Percentiles rank a stretch among this genome's conserved stretches.
These are phyloP conservation scores for Ciconia nigra DNA, from an alignment of 2,797 vertebrate genomes.

Conservation along the genomic window DNA sequence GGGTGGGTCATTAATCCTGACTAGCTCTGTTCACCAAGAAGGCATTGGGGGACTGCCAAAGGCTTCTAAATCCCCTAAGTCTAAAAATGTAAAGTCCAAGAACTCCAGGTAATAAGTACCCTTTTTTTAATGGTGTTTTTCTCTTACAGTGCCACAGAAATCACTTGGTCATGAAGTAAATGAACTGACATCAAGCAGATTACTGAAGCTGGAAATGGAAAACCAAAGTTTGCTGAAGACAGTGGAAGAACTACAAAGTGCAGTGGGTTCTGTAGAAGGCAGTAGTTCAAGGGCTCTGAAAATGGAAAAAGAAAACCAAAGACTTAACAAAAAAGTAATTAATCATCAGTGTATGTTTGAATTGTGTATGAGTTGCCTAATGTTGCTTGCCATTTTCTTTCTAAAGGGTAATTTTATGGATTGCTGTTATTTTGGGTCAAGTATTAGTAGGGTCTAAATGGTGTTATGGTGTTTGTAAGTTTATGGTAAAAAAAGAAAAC, in stretches of 20 bases:
- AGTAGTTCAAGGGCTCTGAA: conserved; percentile 80
- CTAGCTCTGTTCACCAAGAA: neutral
- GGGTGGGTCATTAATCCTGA: neutral
- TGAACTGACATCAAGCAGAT: conserved; percentile 91
- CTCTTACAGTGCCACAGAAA: conserved; percentile 85
- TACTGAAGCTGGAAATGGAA: conserved; percentile 96
- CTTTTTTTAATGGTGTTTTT: neutral
- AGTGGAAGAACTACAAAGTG: conserved; percentile 87
- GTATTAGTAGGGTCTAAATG: neutral
- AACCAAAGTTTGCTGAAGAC: conserved; percentile 94
- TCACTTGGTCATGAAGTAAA: conserved; percentile 96
- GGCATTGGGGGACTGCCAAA: neutral
- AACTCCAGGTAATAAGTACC: neutral
- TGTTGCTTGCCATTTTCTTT: neutral
- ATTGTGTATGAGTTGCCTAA: neutral
- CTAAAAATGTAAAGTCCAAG: neutral
- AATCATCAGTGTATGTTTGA: neutral
- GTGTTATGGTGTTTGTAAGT: neutral
- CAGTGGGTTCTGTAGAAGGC: conserved; percentile 76
- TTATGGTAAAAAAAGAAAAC: neutral
- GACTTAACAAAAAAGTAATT: conserved; percentile 88
- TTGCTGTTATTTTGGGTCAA: neutral
- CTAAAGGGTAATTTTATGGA: neutral
- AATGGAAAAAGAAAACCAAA: conserved; percentile 90
- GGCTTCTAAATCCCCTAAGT: neutral